Base-by-base conservation (phyloP, 2,888 invertebrate species). In the Rhorus exstirpatorius region DNA sequence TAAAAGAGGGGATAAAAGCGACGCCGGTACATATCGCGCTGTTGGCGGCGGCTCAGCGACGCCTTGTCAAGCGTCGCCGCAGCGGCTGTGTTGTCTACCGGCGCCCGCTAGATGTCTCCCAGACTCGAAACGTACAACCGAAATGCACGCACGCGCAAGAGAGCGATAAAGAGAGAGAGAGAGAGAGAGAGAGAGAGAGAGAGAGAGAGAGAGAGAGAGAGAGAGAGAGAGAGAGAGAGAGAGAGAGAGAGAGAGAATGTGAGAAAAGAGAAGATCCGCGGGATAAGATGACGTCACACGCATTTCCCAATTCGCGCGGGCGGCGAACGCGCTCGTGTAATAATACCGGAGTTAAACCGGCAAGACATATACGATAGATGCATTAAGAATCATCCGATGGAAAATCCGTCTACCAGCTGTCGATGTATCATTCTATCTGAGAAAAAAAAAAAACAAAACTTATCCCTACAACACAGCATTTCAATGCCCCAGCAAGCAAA, bases 41-140 rank as follows among this genome's bases (percentile, higher is more conserved):
- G 71, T 49, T 68, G 67, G 76, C 68, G 67, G 76, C 68, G 75
- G 77, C 76, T 70, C 46, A 41, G 49, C 67, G 75, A 83, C 79
- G 77, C 67, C 65, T 26, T 61, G 26, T 35, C 44, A 58, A 75
- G 77, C 68, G 83, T 67, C 67, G 79, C 60, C 60, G 82, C 60
- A 71, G 58, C 82, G 53, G 60, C 67, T 41, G 44, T 44, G 88
- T 85, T 89, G 74, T 78, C 75, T 88, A 84, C 87, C 88, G 89
- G 88, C 87, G 81, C 80, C 88, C 90, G 85, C 87, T 85, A 89
- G 89, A 88, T 87, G 90, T 89, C 90, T 83, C 87, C 67, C 78
- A 65, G 86, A 78, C 86, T 83, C 81, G 80, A 83, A 83, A 85
- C 84, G 68, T 85, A 68, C 72, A 44, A 58, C 24, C 63, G 17